Conservation (phyloP, 1,140 invertebrate genomes). For the Streblospio benedicti region DNA sequence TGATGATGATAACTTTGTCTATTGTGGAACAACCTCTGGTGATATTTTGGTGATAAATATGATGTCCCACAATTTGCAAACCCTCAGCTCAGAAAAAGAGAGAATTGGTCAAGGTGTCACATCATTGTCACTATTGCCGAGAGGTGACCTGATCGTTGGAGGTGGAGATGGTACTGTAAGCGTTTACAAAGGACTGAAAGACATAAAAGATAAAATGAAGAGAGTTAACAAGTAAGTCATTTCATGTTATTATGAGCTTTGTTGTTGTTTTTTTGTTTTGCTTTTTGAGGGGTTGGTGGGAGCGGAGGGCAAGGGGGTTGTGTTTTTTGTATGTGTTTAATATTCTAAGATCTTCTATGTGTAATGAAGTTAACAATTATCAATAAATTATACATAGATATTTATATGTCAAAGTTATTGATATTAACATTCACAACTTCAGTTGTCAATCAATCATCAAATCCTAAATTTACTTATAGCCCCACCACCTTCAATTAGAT, state of each 20-base stretch:
- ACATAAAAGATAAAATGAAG: constrained; percentile 18
- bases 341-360: too few species aligned
- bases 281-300: too few species aligned
- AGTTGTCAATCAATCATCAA: background rate
- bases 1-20: constrained; percentile 61
- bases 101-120: constrained; percentile 55
- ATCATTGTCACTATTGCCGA: constrained; percentile 55
- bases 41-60: constrained; percentile 54
- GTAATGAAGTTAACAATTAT: too few species aligned
- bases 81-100: constrained; percentile 39
- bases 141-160: constrained; percentile 60
- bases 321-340: too few species aligned
- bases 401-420: too few species aligned
- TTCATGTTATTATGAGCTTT: background rate
- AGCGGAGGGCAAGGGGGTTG: constrained; percentile 12
- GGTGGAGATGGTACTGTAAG: constrained; percentile 68
- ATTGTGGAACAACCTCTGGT: constrained; percentile 74
- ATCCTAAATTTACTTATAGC: too few species aligned
- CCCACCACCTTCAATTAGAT: too few species aligned
- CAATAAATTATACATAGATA: too few species aligned
- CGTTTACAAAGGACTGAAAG: constrained; percentile 15
- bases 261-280: background rate
- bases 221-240: constrained; percentile 3
- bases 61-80: constrained; percentile 31
- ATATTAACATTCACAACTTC: background rate